Conservation (phyloP, 2,113 vertebrate genomes). For the Rhabdornis inornatus region DNA sequence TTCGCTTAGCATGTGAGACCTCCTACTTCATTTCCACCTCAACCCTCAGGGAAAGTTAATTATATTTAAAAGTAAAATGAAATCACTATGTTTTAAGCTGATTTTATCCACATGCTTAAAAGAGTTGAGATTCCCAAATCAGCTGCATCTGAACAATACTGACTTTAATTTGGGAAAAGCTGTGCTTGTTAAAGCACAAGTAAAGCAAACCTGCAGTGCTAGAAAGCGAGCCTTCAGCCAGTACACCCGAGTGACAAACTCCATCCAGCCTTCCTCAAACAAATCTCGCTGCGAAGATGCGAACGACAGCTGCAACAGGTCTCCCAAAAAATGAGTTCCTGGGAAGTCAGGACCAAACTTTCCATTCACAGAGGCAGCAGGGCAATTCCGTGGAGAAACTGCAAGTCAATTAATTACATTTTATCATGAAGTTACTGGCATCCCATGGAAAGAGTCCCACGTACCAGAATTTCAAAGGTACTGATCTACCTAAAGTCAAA, state of each 20-base stretch:
- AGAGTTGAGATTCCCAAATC: fast-evolving
- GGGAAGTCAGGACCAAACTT: slow-evolving; percentile 83
- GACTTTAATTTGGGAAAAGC: background rate
- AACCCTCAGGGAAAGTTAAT: background rate
- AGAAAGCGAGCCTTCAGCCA: slow-evolving; percentile 94
- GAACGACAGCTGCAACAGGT: slow-evolving; percentile 86
- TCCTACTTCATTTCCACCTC: background rate
- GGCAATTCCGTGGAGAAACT: slow-evolving; percentile 86
- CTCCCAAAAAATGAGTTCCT: slow-evolving; percentile 85
- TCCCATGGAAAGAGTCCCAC: background rate
- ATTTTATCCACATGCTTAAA: background rate
- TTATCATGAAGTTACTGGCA: background rate
- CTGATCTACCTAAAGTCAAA: background rate
- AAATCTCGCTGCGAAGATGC: slow-evolving; percentile 89
- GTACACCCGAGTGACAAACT: slow-evolving; percentile 88
- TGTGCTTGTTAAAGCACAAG: background rate
- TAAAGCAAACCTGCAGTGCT: slow-evolving; percentile 83
- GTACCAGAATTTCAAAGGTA: background rate
- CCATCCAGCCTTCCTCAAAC: slow-evolving; percentile 87
- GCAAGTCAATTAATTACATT: background rate
- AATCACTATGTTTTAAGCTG: background rate
- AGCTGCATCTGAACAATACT: background rate
- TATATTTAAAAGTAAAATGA: background rate
- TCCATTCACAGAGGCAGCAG: slow-evolving; percentile 66
- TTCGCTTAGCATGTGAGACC: background rate